Evolutionary conservation across 1,140 invertebrate species (phyloP).

Genomic region (Archegozetes longisetosus): DNA sequence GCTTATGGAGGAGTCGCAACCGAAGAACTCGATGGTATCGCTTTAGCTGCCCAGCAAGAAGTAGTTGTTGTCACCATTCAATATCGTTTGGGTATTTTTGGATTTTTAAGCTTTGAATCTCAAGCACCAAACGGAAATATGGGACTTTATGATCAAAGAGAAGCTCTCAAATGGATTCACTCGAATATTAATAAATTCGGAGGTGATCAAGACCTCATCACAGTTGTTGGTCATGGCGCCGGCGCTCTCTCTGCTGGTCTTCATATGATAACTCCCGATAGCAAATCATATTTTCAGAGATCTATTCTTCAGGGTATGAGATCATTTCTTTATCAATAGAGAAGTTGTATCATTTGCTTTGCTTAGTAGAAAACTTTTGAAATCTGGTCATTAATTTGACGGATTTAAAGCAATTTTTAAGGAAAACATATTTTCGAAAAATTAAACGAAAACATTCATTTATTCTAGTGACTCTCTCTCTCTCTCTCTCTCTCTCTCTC

Average conservation of each 20-base stretch:
- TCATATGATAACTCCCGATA: slow-evolving; percentile 28
- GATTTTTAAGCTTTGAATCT: slow-evolving; percentile 71
- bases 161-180: slow-evolving; percentile 82
- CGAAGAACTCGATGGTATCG: slow-evolving; percentile 77
- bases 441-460: no score
- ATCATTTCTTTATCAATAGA: not conserved
- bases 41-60: slow-evolving; percentile 74
- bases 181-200: slow-evolving; percentile 85
- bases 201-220: slow-evolving; percentile 82
- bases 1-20: slow-evolving; percentile 59
- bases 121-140: slow-evolving; percentile 72
- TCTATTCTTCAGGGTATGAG: slow-evolving; percentile 29
- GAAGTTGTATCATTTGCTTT: no score
- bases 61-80: slow-evolving; percentile 90
- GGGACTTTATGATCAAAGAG: slow-evolving; percentile 80
- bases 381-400: not conserved
- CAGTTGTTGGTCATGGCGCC: slow-evolving; percentile 87
- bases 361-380: slow-evolving; percentile 5
- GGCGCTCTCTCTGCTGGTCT: slow-evolving; percentile 32
- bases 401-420: not conserved
- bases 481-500: no score
- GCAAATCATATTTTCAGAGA: slow-evolving; percentile 19
- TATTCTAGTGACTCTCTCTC: not conserved
- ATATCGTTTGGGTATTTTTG: slow-evolving; percentile 76
- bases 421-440: no score